These are phyloP conservation scores for Siphonodentalium dalli DNA, from an alignment of 2,888 invertebrate species.

Conservation along the genomic window DNA sequence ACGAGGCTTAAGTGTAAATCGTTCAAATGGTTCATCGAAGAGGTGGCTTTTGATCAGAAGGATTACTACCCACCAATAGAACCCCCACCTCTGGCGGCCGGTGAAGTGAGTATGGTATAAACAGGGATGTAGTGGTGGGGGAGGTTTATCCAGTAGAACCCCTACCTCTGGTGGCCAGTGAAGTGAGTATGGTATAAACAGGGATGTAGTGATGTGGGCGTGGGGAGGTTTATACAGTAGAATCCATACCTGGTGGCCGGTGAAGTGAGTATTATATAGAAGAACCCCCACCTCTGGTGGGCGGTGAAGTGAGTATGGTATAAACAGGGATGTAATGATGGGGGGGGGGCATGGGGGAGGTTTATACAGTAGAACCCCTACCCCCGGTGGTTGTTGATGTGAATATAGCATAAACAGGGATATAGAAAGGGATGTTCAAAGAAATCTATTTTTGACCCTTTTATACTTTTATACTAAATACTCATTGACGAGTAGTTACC, in stretches of 20 bases:
- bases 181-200: slow-evolving; percentile 67
- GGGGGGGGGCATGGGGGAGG: too few relatives aligned
- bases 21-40: slow-evolving; percentile 94
- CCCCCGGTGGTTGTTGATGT: slow-evolving; percentile 83
- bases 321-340: background rate
- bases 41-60: slow-evolving; percentile 88
- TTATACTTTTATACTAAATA: too few relatives aligned
- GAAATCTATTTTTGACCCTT: too few relatives aligned
- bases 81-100: slow-evolving; percentile 82
- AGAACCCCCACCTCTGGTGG: slow-evolving; percentile 83
- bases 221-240: too few relatives aligned
- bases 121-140: background rate
- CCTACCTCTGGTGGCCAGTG: slow-evolving; percentile 80
- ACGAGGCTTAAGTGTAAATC: slow-evolving; percentile 82
- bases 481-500: too few relatives aligned
- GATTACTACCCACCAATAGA: slow-evolving; percentile 87
- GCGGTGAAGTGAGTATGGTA: slow-evolving; percentile 73
- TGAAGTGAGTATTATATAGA: slow-evolving; percentile 69
- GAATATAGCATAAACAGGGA: slow-evolving; percentile 35
- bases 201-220: background rate
- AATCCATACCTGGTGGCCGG: slow-evolving; percentile 85
- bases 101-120: slow-evolving; percentile 71
- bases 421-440: too few relatives aligned
- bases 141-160: slow-evolving; percentile 89
- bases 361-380: slow-evolving; percentile 83